Evolutionary conservation across 2,113 vertebrate species (phyloP).

Genomic region (Pandion haliaetus): DNA sequence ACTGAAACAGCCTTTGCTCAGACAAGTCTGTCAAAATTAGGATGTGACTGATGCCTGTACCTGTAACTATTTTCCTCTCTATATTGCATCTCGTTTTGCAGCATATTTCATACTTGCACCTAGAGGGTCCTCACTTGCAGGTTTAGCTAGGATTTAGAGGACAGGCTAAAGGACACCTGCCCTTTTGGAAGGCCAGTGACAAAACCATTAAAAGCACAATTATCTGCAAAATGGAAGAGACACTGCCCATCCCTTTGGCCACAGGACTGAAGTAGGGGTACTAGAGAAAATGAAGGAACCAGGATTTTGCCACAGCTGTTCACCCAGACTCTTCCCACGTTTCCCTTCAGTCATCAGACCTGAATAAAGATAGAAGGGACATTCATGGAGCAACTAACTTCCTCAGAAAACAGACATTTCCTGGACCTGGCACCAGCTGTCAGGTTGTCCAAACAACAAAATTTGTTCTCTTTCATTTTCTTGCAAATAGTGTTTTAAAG

Average conservation of each 20-base stretch:
- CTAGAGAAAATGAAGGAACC: neutral
- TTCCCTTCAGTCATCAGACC: neutral
- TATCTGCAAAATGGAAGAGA: neutral
- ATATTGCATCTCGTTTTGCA: neutral
- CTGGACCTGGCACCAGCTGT: neutral
- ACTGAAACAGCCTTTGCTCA: neutral
- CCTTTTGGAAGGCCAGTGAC: neutral
- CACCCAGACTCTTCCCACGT: neutral
- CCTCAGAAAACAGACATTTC: neutral
- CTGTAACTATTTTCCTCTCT: neutral
- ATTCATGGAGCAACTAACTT: neutral
- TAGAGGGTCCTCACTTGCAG: neutral
- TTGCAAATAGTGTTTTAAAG: constrained; percentile 15
- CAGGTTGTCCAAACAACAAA: neutral
- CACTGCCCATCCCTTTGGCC: neutral
- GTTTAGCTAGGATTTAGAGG: neutral
- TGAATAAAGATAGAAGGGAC: neutral
- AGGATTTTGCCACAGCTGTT: neutral
- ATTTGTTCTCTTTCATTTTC: neutral
- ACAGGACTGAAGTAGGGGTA: neutral
- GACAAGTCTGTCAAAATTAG: neutral
- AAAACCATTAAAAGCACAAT: neutral
- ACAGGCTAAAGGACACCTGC: neutral
- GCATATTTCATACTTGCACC: neutral
- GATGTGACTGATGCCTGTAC: neutral